Evolutionary conservation across 2,888 invertebrate genomes (phyloP).

Genomic region (Tiliacea citrago): DNA sequence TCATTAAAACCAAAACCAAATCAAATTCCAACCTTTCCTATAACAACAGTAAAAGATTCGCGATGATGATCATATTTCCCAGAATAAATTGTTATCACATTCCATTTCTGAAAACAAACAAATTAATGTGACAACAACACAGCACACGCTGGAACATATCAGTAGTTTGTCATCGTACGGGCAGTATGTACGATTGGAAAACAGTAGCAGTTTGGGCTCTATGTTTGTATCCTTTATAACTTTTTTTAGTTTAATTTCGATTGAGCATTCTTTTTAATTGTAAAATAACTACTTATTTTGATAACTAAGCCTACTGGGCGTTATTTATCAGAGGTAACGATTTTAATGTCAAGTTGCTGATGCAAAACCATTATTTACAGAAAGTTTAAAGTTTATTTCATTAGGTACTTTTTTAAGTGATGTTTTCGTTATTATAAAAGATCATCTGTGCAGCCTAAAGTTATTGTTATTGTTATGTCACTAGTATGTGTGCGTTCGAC

Average conservation of each 20-base stretch:
- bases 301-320: too few species aligned
- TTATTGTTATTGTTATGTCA: constrained; percentile 28
- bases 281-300: background rate
- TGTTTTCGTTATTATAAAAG: background rate
- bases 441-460: background rate
- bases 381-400: background rate
- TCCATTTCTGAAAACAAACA: constrained; percentile 50
- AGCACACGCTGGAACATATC: background rate
- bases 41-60: background rate
- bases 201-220: constrained; percentile 29
- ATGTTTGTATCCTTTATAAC: constrained; percentile 32
- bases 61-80: background rate
- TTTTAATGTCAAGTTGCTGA: background rate
- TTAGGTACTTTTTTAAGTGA: background rate
- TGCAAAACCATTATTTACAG: background rate
- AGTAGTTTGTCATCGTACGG: constrained; percentile 29
- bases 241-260: constrained; percentile 4
- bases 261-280: background rate
- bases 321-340: background rate
- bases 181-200: constrained; percentile 48
- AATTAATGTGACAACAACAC: constrained; percentile 9
- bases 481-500: constrained; percentile 62
- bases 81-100: constrained; percentile 42
- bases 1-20: background rate
- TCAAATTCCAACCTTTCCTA: background rate